Conservation (phyloP, 2,888 invertebrate species). For the Thymelicus lineola region DNA sequence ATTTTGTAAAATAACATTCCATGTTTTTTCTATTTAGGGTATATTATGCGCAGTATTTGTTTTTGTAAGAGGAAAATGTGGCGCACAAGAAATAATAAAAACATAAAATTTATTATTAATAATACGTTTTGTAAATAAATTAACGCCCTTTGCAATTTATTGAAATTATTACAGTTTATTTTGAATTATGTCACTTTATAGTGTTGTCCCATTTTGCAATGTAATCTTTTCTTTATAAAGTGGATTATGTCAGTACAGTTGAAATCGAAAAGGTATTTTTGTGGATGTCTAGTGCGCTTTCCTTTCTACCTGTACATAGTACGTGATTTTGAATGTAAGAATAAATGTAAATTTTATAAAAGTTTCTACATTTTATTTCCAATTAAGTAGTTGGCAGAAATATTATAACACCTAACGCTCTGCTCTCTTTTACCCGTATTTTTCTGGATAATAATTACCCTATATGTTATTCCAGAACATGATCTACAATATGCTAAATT, state of each 20-base stretch:
- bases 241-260: slow-evolving; percentile 34
- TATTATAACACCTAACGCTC: too few relatives aligned
- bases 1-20: slow-evolving; percentile 22
- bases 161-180: background rate
- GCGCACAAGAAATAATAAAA: slow-evolving; percentile 30
- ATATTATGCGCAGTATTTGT: slow-evolving; percentile 24
- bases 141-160: slow-evolving; percentile 6
- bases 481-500: too few relatives aligned
- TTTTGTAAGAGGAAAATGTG: slow-evolving; percentile 30
- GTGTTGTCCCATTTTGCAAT: background rate
- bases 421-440: too few relatives aligned
- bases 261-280: slow-evolving; percentile 63
- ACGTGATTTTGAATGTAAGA: slow-evolving; percentile 76
- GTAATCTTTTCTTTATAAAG: background rate
- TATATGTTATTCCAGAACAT: too few relatives aligned
- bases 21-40: slow-evolving; percentile 23
- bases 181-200: background rate
- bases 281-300: slow-evolving; percentile 79
- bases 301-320: slow-evolving; percentile 80
- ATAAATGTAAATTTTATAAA: slow-evolving; percentile 84
- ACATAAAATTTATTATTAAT: slow-evolving; percentile 4
- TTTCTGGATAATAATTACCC: too few relatives aligned
- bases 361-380: slow-evolving; percentile 52
- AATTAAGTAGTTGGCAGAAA: too few relatives aligned
- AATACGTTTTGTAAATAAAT: slow-evolving; percentile 28